Conservation (phyloP, 2,797 vertebrate species). For the Champsocephalus gunnari region DNA sequence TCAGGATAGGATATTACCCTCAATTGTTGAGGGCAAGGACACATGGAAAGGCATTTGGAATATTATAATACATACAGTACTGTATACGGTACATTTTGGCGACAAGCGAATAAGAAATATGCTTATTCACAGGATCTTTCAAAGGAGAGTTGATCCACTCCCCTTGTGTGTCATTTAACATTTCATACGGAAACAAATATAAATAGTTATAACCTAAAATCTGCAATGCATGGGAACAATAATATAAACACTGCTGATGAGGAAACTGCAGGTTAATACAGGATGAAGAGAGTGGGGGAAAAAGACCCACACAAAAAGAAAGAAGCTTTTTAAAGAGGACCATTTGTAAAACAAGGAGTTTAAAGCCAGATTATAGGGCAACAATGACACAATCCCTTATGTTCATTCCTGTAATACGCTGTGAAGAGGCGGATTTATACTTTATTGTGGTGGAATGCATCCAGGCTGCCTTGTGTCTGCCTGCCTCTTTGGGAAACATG, state of each 20-base stretch:
- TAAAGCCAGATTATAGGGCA: conserved; percentile 90
- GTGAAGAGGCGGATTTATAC: conserved; percentile 85
- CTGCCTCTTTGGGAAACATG: conserved; percentile 75
- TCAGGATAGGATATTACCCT: conserved; percentile 70
- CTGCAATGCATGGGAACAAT: conserved; percentile 27
- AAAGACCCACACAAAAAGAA: conserved; percentile 63
- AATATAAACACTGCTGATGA: conserved; percentile 63
- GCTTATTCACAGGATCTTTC: conserved; percentile 18
- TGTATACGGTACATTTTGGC: conserved; percentile 50
- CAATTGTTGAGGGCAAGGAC: conserved; percentile 75
- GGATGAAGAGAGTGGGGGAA: conserved; percentile 60
- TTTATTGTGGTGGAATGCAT: conserved; percentile 82
- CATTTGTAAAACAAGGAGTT: conserved; percentile 92
- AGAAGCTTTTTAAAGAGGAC: conserved; percentile 81
- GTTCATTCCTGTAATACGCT: conserved; percentile 85
- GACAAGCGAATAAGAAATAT: conserved; percentile 28
- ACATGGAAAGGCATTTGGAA: conserved; percentile 63
- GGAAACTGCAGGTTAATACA: conserved; percentile 74
- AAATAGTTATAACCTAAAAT: conserved; percentile 17
- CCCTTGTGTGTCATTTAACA: conserved; percentile 29
- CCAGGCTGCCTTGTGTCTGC: conserved; percentile 63
- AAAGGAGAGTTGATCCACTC: not conserved
- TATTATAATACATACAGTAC: conserved; percentile 53
- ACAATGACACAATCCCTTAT: conserved; percentile 87
- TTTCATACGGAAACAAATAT: conserved; percentile 15